A percentile compares a stretch with the other conserved stretches of the same genome.
Evolutionary conservation across 2,113 vertebrate species (phyloP).

Genomic region (Danionella cerebrum): DNA sequence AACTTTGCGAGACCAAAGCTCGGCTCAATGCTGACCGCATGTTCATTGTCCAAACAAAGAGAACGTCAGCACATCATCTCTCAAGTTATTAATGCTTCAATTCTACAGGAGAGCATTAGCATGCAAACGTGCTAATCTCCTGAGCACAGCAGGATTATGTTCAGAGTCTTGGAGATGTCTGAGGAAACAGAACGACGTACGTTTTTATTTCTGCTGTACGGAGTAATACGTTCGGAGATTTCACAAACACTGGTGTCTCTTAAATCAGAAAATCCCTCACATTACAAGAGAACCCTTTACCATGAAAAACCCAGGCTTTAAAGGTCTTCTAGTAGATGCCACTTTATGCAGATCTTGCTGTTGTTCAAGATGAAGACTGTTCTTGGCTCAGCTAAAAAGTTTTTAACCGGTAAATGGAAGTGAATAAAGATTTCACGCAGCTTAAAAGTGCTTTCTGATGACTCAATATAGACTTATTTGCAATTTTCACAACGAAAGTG

Average conservation of each 20-base stretch:
- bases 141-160: slow-evolving; percentile 43
- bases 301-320: background rate
- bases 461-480: too few relatives aligned
- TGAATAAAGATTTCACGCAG: too few relatives aligned
- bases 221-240: slow-evolving; percentile 11
- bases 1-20: background rate
- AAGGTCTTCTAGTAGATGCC: too few relatives aligned
- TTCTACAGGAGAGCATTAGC: slow-evolving; percentile 42
- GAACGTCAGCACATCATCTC: slow-evolving; percentile 39
- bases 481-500: too few relatives aligned
- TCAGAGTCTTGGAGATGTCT: slow-evolving; percentile 30
- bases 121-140: slow-evolving; percentile 43
- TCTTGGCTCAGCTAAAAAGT: too few relatives aligned
- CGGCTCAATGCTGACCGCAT: background rate
- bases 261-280: slow-evolving; percentile 13
- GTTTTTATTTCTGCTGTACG: slow-evolving; percentile 34
- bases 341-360: too few relatives aligned
- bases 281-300: slow-evolving; percentile 3
- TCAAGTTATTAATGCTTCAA: slow-evolving; percentile 44
- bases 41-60: slow-evolving; percentile 25
- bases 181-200: slow-evolving; percentile 35
- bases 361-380: too few relatives aligned
- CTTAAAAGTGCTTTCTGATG: too few relatives aligned
- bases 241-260: slow-evolving; percentile 18
- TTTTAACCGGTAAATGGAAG: too few relatives aligned